These are phyloP conservation scores for Dicyrtomina minuta DNA, from an alignment of 2,888 invertebrate genomes.

Conservation along the genomic window DNA sequence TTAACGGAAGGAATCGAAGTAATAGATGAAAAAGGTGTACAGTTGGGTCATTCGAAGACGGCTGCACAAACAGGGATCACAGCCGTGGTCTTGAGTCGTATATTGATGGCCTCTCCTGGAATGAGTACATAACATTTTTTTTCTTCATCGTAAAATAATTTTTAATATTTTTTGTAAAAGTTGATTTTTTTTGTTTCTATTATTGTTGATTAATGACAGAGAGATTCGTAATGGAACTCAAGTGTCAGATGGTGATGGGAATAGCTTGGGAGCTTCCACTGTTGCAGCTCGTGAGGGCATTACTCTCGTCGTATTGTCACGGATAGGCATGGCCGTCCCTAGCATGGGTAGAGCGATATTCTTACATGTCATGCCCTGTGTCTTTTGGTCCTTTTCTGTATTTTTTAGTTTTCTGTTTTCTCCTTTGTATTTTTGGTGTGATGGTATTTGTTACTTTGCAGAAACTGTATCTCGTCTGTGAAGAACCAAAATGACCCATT, in stretches of 20 bases:
- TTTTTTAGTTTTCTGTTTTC: too few relatives aligned
- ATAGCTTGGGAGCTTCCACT: conserved; percentile 58
- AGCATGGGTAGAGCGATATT: conserved; percentile 60
- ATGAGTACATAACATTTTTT: conserved; percentile 71
- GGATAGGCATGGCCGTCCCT: conserved; percentile 62
- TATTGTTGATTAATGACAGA: conserved; percentile 53
- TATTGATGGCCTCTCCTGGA: conserved; percentile 90
- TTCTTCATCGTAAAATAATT: not conserved
- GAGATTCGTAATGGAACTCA: conserved; percentile 60
- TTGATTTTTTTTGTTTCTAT: conserved; percentile 20
- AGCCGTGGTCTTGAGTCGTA: conserved; percentile 83
- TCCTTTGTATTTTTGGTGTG: too few relatives aligned
- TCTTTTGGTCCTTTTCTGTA: too few relatives aligned
- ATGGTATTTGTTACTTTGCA: too few relatives aligned
- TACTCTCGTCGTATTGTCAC: conserved; percentile 60
- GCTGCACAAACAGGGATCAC: conserved; percentile 82
- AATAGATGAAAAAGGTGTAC: conserved; percentile 72
- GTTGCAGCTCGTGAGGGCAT: conserved; percentile 62
- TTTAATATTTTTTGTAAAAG: too few relatives aligned
- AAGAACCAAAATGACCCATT: too few relatives aligned
- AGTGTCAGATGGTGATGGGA: conserved; percentile 59
- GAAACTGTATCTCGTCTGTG: too few relatives aligned
- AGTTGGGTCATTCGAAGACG: conserved; percentile 64
- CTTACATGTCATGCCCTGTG: not conserved
- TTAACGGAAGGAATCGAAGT: conserved; percentile 78